Base-by-base conservation (phyloP, 2,113 vertebrate genomes). In the Salvelinus alpinus region DNA sequence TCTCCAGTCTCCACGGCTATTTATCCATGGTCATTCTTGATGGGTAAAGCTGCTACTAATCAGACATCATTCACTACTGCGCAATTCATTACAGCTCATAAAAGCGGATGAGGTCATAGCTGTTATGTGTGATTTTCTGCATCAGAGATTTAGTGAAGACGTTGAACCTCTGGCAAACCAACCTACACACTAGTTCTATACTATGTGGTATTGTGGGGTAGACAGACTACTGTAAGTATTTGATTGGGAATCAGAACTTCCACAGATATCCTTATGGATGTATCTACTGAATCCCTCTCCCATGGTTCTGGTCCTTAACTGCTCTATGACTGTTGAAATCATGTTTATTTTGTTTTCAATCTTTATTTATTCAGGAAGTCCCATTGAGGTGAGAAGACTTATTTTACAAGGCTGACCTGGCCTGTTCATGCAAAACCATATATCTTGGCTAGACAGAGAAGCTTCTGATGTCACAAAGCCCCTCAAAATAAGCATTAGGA, bases 41-140 rank as follows among this genome's bases (percentile, higher is more conserved):
- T 78, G 62, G 81, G 70, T 51, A 51, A 69, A 65, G 51, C 60
- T 79, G 66, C 67, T 79, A 57, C 65, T 78, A 73, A 83, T 86
- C 59, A 62, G 59, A 62, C 13, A 62, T 62, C 74, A 83, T 73
- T 78, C 76, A 84, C 74, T 78, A 68, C 79, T 82, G 65, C 82
- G 79, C 54, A 78, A 16, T 78, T 83, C 78, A 71, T 80, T 60
- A 73, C 54, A 78, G 54, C 48, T 57, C 72, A 77, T 85, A 74
- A 81, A 82, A 70, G n/a, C 51, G 70, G 67, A 78, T 83, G 84
- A 86, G 59, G 78, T 83, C 83, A 85, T 75, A 69, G 20, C 74
- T 60, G 57, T 44, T 54, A 65, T 75, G 80, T 79, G 54, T 72
- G 59, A 80, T 79, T 80, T 78, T 73, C 71, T 71, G 47, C 64